Conservation (phyloP, 2,113 vertebrate genomes). For the Chaenocephalus aceratus region DNA sequence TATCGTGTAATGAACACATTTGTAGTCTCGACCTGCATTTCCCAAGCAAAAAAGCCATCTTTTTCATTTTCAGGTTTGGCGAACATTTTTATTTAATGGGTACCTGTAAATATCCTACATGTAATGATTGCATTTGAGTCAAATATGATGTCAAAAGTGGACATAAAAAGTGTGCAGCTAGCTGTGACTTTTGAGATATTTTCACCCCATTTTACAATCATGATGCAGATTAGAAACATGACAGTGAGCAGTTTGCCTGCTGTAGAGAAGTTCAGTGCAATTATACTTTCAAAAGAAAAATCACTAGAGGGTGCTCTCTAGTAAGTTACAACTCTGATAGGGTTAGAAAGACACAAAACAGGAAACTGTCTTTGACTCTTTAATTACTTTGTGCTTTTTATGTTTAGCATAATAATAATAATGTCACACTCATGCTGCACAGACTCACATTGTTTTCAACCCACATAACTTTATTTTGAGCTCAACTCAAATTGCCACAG, state of each 20-base stretch:
- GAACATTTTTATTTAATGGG: neutral
- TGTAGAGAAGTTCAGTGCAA: neutral
- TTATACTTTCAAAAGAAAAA: constrained; percentile 15
- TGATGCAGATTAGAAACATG: neutral
- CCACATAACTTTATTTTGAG: constrained; percentile 23
- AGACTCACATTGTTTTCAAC: neutral
- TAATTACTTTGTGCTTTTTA: neutral
- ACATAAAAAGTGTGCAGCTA: neutral
- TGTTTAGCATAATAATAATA: neutral
- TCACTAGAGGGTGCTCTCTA: constrained; percentile 67
- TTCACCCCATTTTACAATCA: constrained; percentile 1
- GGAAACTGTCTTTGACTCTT: neutral
- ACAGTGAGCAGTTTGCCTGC: neutral
- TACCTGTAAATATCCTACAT: neutral
- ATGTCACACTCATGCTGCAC: neutral
- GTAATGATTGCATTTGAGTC: neutral
- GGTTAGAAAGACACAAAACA: neutral
- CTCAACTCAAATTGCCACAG: neutral
- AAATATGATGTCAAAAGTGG: neutral
- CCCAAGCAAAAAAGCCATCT: neutral
- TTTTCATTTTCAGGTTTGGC: neutral
- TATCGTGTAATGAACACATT: neutral
- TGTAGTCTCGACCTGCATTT: neutral
- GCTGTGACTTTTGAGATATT: neutral
- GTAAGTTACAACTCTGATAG: constrained; percentile 8